Evolutionary conservation across 64 coral and sea anemone species (phyloP).

Genomic region (Platygyra sinensis): DNA sequence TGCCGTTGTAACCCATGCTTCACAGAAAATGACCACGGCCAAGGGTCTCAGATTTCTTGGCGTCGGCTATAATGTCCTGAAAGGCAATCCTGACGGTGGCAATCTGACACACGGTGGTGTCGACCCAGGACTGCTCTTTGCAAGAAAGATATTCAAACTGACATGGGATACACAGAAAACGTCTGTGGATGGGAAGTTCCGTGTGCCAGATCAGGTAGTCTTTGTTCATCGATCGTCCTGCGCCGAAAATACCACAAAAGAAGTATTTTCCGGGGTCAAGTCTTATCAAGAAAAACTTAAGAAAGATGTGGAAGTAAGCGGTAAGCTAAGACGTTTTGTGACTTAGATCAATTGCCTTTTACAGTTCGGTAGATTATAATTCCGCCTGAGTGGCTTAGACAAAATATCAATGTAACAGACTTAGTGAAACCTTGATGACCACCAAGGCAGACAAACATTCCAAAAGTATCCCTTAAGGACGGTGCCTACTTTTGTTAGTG

Average conservation of each 20-base stretch:
- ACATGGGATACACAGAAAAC: conserved; percentile 10
- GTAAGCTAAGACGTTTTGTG: not conserved
- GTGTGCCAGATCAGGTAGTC: conserved; percentile 36
- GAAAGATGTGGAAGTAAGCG: conserved; percentile 15
- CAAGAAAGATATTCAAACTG: conserved; percentile 48
- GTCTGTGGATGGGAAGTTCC: conserved; percentile 36
- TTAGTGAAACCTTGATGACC: too few relatives aligned
- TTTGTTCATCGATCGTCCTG: conserved; percentile 41
- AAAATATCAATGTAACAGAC: too few relatives aligned
- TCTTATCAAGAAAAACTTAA: conserved; percentile 53
- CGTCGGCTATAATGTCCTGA: not conserved
- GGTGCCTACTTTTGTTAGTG: too few relatives aligned
- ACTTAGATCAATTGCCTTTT: too few relatives aligned
- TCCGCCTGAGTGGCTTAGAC: too few relatives aligned
- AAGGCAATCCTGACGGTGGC: not conserved
- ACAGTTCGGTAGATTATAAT: too few relatives aligned
- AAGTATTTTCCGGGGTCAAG: conserved; percentile 22
- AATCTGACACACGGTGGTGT: conserved; percentile 23
- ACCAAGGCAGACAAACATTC: too few relatives aligned
- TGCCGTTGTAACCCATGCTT: not conserved
- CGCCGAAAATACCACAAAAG: conserved; percentile 2
- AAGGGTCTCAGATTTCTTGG: not conserved
- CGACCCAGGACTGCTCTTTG: conserved; percentile 43
- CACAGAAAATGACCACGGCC: not conserved
- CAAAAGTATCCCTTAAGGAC: too few relatives aligned